phyloP scores from a whole-genome alignment of 2,888 invertebrate species.

The Chironomus riparius region DNA sequence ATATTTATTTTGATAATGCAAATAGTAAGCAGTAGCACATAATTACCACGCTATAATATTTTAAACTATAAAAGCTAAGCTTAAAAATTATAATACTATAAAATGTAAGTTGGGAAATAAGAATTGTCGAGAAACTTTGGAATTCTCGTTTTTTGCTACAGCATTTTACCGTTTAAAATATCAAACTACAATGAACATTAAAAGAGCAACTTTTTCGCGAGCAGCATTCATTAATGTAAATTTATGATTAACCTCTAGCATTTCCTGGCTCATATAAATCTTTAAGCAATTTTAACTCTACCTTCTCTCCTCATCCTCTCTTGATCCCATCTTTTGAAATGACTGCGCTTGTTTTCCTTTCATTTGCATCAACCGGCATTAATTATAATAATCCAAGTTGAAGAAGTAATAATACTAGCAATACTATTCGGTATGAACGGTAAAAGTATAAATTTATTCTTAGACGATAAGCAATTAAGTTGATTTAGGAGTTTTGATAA shows the following conservation, averaged over 20 bases:
- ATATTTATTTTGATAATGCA: background rate
- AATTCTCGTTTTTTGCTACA: constrained; percentile 20
- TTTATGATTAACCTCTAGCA: constrained; percentile 22
- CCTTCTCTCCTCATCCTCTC: background rate
- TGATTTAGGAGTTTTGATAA: background rate
- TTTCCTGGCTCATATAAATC: constrained; percentile 16
- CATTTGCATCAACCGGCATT: background rate
- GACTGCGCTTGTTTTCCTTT: background rate
- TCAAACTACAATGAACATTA: background rate
- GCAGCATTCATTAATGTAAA: constrained; percentile 21
- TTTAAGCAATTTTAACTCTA: constrained; percentile 2
- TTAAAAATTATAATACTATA: background rate
- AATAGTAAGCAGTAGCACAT: background rate
- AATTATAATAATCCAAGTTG: background rate
- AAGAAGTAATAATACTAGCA: no score
- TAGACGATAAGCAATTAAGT: background rate
- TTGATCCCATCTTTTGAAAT: background rate
- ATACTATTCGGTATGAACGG: background rate
- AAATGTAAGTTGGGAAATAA: background rate
- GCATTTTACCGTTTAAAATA: background rate
- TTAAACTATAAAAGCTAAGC: background rate
- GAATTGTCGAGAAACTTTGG: constrained; percentile 14
- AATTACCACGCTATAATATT: background rate
- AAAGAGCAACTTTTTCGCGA: constrained; percentile 16
- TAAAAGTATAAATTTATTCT: background rate